phyloP scores from a whole-genome alignment of 2,888 invertebrate species.

The Philopedon plagiatum region DNA sequence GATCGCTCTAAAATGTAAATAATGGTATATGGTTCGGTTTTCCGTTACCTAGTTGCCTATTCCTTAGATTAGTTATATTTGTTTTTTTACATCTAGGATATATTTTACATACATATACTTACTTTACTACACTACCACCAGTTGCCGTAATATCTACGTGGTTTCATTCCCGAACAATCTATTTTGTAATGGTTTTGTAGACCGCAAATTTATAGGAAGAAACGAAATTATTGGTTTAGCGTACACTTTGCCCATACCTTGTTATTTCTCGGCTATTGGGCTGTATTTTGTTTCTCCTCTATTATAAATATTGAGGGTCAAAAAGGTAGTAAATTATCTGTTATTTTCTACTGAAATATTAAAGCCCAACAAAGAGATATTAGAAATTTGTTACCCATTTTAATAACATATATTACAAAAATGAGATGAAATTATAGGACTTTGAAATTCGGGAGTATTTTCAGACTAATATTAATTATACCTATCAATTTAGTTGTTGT shows the following conservation, averaged over 20 bases:
- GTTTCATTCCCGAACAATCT: constrained; percentile 9
- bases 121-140: neutral
- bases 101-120: too few species aligned
- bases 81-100: too few species aligned
- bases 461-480: neutral
- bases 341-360: constrained; percentile 42
- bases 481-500: too few species aligned
- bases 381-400: constrained; percentile 31
- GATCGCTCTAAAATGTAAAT: too few species aligned
- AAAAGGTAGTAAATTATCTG: constrained; percentile 46
- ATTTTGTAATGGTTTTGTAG: constrained; percentile 44
- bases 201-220: constrained; percentile 47
- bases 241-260: constrained; percentile 43
- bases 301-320: constrained; percentile 49
- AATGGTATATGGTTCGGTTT: too few species aligned
- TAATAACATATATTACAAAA: constrained; percentile 33
- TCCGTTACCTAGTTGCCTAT: too few species aligned
- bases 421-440: constrained; percentile 7
- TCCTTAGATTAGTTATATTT: too few species aligned
- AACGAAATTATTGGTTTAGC: constrained; percentile 46
- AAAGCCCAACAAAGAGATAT: constrained; percentile 39
- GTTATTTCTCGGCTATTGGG: constrained; percentile 43
- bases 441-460: neutral
- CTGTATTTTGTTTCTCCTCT: constrained; percentile 43
- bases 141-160: neutral